These are phyloP conservation scores for Apotomis turbidana DNA, from an alignment of 2,888 invertebrate species.

Conservation along the genomic window DNA sequence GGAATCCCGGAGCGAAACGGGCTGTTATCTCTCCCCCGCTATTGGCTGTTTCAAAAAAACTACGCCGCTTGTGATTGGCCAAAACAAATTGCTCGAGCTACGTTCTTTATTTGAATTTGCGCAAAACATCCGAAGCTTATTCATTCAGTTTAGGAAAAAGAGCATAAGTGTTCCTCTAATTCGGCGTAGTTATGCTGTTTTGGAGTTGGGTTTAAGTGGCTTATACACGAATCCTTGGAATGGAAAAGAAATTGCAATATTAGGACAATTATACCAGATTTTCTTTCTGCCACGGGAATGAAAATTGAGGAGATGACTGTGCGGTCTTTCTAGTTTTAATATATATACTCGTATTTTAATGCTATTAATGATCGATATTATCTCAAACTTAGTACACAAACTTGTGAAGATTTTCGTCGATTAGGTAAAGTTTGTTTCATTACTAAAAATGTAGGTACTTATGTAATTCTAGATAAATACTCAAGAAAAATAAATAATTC, in stretches of 20 bases:
- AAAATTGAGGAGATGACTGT: conserved; percentile 16
- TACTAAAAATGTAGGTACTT: too few species aligned
- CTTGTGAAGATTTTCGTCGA: background rate
- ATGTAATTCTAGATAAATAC: too few species aligned
- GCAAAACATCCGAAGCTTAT: conserved; percentile 67
- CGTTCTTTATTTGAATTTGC: conserved; percentile 70
- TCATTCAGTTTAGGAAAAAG: conserved; percentile 47
- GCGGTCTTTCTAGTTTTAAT: background rate
- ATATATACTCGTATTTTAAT: too few species aligned
- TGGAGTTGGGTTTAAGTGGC: conserved; percentile 41
- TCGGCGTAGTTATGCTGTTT: conserved; percentile 48
- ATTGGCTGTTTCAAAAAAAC: conserved; percentile 82
- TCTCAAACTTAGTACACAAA: background rate
- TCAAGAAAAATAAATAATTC: too few species aligned
- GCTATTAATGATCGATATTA: too few species aligned
- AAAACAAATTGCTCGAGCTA: conserved; percentile 82
- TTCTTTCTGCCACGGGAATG: conserved; percentile 53
- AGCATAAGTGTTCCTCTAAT: conserved; percentile 50
- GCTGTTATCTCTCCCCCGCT: conserved; percentile 77
- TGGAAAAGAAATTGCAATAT: conserved; percentile 65
- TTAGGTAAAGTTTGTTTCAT: too few species aligned
- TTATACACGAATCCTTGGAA: conserved; percentile 48
- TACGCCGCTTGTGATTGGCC: conserved; percentile 80
- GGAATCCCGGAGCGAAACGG: conserved; percentile 64
- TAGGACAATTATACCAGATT: conserved; percentile 69